Percentiles rank a stretch among this genome's conserved stretches.
Conservation (phyloP, 2,113 vertebrate species). For the Mesoclemmys tuberculata region DNA sequence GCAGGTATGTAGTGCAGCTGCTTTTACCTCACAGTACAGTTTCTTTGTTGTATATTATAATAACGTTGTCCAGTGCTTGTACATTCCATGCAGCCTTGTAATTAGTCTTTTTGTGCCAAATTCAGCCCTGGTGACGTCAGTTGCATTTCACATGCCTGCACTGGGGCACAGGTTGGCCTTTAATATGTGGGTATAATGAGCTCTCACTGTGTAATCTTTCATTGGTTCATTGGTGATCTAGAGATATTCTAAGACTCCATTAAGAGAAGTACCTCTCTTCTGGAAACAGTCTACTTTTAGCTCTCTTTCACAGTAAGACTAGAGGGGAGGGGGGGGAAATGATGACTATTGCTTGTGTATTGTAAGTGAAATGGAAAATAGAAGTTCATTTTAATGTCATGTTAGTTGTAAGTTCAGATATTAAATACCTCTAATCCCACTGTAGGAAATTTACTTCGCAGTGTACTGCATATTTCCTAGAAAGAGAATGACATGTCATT, state of each 20-base stretch:
- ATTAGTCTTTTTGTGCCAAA: not conserved
- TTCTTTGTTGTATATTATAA: not conserved
- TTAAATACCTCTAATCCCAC: not conserved
- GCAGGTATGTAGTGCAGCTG: not conserved
- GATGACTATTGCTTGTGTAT: not conserved
- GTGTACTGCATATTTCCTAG: not conserved
- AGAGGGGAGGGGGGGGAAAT: not conserved
- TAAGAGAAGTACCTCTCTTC: conserved; percentile 34
- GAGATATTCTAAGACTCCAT: conserved; percentile 18
- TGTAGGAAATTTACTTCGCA: not conserved
- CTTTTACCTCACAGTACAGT: not conserved
- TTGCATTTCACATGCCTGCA: conserved; percentile 51
- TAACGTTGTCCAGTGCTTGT: not conserved
- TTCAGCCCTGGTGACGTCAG: conserved; percentile 34
- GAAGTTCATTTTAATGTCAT: not conserved
- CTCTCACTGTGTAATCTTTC: conserved; percentile 7
- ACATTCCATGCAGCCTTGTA: conserved; percentile 12
- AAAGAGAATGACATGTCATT: not conserved
- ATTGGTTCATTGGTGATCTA: conserved; percentile 13
- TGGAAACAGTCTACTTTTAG: conserved; percentile 1
- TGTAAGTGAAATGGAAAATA: not conserved
- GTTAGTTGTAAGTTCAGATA: not conserved
- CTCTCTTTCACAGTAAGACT: not conserved
- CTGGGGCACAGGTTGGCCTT: conserved; percentile 6
- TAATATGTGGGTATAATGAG: not conserved